Percentiles rank a stretch among this genome's conserved stretches.
These are phyloP conservation scores for Amorpha juglandis DNA, from an alignment of 2,888 invertebrate genomes.

Conservation along the genomic window DNA sequence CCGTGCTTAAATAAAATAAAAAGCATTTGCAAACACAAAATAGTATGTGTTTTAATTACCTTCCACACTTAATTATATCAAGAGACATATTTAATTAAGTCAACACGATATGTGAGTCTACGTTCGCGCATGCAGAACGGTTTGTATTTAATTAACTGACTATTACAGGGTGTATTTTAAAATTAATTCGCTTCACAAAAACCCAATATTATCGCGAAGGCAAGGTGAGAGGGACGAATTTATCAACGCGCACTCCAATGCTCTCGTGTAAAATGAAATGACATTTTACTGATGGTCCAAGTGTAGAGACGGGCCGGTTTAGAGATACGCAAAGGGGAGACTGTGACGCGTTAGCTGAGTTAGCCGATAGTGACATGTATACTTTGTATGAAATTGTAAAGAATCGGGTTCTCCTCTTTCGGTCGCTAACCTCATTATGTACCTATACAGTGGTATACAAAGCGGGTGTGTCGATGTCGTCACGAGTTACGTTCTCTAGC, in stretches of 20 bases:
- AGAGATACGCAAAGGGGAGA: no score
- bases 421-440: no score
- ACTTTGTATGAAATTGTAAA: no score
- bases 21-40: no score
- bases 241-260: conserved; percentile 76
- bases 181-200: conserved; percentile 64
- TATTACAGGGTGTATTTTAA: conserved; percentile 68
- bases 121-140: conserved; percentile 34
- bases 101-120: conserved; percentile 20
- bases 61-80: background rate
- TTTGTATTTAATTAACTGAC: conserved; percentile 65
- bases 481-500: no score
- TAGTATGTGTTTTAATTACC: background rate
- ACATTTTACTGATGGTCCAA: conserved; percentile 61
- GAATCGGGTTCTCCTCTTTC: no score
- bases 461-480: no score
- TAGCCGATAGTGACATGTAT: no score
- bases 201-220: conserved; percentile 62
- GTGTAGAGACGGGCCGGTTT: conserved; percentile 22
- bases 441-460: no score
- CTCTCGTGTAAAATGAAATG: conserved; percentile 77
- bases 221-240: conserved; percentile 63
- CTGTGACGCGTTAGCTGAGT: no score
- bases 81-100: background rate
- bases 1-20: no score